Base-by-base conservation (phyloP, 2,113 vertebrate species). In the Glaucomys volans region DNA sequence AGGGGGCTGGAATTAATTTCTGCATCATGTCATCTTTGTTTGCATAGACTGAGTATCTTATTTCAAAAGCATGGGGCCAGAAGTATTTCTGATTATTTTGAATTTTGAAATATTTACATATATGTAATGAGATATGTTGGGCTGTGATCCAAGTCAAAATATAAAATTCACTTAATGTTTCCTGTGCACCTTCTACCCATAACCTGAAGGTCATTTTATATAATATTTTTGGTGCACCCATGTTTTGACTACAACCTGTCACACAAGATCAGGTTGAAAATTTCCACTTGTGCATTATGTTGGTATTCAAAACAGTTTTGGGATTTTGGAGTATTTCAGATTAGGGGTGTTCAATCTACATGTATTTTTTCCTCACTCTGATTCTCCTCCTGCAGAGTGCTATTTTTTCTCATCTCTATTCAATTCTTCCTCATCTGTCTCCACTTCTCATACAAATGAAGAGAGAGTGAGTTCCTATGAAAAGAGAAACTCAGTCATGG, bases 401-500 rank as follows among this genome's bases (percentile, higher is more conserved):
- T 72, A 0, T n/a, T 76, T 90, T 72, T 83, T 5, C 54, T 20
- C 54, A 54, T 57, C 54, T 66, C 42, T 16, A 79, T n/a, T 88
- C 74, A 52, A 1, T 86, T 86, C 42, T 80, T 80, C 52, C 52
- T 90, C 0, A 0, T 77, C 67, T 83, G 42, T 62, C 57, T 93
- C 32, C 24, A 92, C 35, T 92, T 90, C 81, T 76, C 62, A 42
- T 71, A 80, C 5, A 76, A 91, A 62, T 84, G 30, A 75, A 77
- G 66, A 40, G 57, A n/a, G n/a, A 8, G 12, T n/a, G 72, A 74
- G 44, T 97, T 91, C 40, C 44, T 87, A 44, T 91, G 77, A 66
- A 87, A 88, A 90, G 71, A 92, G 88, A 28, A 82, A 75, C 91
- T 96, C 93, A 42, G 83, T 95, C 80, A 82, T 87, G 80, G 92